These are phyloP conservation scores for Stegodyphus mimosarum DNA, from an alignment of 1,140 invertebrate genomes.

Conservation along the genomic window DNA sequence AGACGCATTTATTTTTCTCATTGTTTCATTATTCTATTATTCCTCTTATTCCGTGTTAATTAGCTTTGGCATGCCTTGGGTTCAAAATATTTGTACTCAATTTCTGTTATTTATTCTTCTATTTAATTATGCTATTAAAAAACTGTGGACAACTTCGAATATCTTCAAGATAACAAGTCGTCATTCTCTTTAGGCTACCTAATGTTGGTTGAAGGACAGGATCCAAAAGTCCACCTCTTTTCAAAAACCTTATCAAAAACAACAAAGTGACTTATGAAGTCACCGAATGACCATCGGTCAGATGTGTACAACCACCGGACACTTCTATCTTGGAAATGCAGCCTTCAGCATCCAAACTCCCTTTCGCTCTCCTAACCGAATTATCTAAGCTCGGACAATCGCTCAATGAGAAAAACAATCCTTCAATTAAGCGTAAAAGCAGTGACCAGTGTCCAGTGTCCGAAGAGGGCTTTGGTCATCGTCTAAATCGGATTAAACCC, in stretches of 20 bases:
- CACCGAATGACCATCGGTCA: slow-evolving; percentile 36
- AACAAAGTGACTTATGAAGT: neutral
- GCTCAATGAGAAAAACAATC: slow-evolving; percentile 60
- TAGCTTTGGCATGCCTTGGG: too few relatives aligned
- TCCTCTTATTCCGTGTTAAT: too few relatives aligned
- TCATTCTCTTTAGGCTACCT: too few relatives aligned
- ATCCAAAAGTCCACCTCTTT: too few relatives aligned
- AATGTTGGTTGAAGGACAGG: too few relatives aligned
- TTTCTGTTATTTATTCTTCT: too few relatives aligned
- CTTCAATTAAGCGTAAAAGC: slow-evolving; percentile 59
- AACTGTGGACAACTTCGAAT: too few relatives aligned
- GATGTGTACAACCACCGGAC: neutral
- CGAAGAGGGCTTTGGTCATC: slow-evolving; percentile 30
- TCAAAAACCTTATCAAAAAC: neutral
- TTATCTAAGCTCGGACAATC: slow-evolving; percentile 46
- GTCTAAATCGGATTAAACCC: slow-evolving; percentile 27
- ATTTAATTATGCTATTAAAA: too few relatives aligned
- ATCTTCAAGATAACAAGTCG: too few relatives aligned
- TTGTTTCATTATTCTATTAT: too few relatives aligned
- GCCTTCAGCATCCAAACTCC: slow-evolving; percentile 5
- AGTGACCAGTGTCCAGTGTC: slow-evolving; percentile 54
- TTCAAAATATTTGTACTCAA: too few relatives aligned
- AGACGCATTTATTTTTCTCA: too few relatives aligned
- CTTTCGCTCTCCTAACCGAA: slow-evolving; percentile 18
- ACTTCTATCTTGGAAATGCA: slow-evolving; percentile 41